Conservation (phyloP, 92 coral and sea anemone species). For the Galaxea fascicularis region DNA sequence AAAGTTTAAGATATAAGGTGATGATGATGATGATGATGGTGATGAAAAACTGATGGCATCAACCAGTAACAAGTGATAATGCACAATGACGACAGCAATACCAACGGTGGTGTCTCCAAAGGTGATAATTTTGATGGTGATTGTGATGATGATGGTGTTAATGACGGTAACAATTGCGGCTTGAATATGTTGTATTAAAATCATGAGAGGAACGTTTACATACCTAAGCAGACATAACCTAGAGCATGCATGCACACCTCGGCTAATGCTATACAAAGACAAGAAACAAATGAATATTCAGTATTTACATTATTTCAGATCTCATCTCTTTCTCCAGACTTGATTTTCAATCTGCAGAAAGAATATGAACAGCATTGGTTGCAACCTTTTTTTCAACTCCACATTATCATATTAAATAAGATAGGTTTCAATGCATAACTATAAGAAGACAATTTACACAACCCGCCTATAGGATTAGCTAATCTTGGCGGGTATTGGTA, state of each 20-base stretch:
- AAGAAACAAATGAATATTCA: conserved; percentile 46
- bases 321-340: conserved; percentile 62
- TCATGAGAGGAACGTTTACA: conserved; percentile 13
- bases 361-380: conserved; percentile 10
- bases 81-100: no score
- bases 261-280: conserved; percentile 47
- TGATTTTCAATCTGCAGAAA: conserved; percentile 51
- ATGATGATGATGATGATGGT: not conserved
- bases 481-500: no score
- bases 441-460: no score
- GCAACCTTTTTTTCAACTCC: no score
- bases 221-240: conserved; percentile 26
- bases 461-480: no score
- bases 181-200: no score
- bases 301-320: conserved; percentile 49
- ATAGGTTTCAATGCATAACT: no score
- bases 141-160: not conserved
- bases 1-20: not conserved
- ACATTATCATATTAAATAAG: not conserved
- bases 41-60: not conserved
- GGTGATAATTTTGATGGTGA: no score
- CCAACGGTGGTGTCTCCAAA: not conserved
- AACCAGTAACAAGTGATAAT: no score
- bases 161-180: not conserved
- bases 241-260: conserved; percentile 38